These are phyloP conservation scores for Limnephilus auricula DNA, from an alignment of 2,888 invertebrate species.

Conservation along the genomic window DNA sequence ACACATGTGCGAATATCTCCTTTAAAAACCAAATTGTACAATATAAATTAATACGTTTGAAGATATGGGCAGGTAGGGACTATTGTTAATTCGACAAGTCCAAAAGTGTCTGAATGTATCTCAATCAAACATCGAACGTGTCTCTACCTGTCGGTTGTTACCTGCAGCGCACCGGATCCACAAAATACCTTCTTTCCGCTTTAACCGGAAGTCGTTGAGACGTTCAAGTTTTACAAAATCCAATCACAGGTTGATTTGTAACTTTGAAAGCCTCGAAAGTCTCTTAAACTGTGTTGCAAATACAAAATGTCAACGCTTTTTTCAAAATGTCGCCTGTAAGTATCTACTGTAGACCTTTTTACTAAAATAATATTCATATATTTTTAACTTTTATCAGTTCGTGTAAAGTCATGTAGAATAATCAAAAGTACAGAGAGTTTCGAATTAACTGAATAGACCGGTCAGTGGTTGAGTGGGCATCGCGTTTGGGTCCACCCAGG, in stretches of 20 bases:
- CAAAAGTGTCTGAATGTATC: not conserved
- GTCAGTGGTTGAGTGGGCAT: too few relatives aligned
- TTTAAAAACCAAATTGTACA: not conserved
- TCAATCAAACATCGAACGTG: not conserved
- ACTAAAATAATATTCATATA: too few relatives aligned
- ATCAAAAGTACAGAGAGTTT: too few relatives aligned
- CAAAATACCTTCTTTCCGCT: conserved; percentile 52
- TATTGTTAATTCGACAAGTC: not conserved
- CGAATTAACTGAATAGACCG: too few relatives aligned
- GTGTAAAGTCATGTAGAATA: too few relatives aligned
- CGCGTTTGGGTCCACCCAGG: too few relatives aligned
- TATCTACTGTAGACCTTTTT: not conserved
- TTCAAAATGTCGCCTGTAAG: too few relatives aligned
- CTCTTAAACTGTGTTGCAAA: not conserved
- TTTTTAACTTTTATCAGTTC: too few relatives aligned
- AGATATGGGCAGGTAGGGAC: not conserved
- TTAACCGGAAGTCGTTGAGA: conserved; percentile 53
- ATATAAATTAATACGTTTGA: not conserved
- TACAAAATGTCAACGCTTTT: not conserved
- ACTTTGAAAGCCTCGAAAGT: not conserved
- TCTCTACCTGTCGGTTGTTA: not conserved
- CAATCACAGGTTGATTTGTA: conserved; percentile 2
- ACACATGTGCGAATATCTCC: not conserved
- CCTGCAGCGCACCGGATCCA: conserved; percentile 41
- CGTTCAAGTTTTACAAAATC: conserved; percentile 46